Evolutionary conservation across 2,888 invertebrate genomes (phyloP).

Genomic region (Kryphioiulus occultus): DNA sequence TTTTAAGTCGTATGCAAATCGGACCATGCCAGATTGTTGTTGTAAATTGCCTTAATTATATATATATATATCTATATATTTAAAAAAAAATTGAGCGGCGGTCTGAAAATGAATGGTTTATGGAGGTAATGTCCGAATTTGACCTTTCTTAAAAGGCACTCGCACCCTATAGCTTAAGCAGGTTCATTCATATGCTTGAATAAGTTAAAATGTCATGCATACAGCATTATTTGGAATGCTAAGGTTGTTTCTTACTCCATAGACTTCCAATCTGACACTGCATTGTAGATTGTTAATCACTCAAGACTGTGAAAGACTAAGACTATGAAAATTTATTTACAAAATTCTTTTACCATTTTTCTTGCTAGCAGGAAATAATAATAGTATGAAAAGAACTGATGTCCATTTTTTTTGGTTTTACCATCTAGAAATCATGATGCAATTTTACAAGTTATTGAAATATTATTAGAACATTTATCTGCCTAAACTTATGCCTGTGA

Average conservation of each 20-base stretch:
- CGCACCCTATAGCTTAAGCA: not conserved
- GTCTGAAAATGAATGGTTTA: not conserved
- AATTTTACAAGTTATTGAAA: not conserved
- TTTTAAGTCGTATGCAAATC: not conserved
- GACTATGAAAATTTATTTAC: not conserved
- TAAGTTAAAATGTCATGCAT: not conserved
- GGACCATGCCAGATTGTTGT: not conserved
- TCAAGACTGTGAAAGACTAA: too few species aligned
- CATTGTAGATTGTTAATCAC: too few species aligned
- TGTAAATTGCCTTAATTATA: constrained; percentile 25
- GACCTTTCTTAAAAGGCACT: not conserved
- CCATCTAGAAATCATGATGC: not conserved
- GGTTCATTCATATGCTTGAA: too few species aligned
- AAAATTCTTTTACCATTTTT: not conserved
- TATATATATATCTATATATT: not conserved
- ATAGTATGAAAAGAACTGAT: too few species aligned
- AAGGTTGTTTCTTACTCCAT: too few species aligned
- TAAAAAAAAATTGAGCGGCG: not conserved
- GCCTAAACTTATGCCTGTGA: too few species aligned
- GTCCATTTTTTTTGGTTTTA: not conserved
- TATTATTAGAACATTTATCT: not conserved
- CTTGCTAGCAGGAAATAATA: not conserved
- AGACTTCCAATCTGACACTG: too few species aligned
- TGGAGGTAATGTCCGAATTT: not conserved
- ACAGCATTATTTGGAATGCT: not conserved